Conservation (phyloP, 2,797 vertebrate genomes). For the Phyllotis vaccarum region DNA sequence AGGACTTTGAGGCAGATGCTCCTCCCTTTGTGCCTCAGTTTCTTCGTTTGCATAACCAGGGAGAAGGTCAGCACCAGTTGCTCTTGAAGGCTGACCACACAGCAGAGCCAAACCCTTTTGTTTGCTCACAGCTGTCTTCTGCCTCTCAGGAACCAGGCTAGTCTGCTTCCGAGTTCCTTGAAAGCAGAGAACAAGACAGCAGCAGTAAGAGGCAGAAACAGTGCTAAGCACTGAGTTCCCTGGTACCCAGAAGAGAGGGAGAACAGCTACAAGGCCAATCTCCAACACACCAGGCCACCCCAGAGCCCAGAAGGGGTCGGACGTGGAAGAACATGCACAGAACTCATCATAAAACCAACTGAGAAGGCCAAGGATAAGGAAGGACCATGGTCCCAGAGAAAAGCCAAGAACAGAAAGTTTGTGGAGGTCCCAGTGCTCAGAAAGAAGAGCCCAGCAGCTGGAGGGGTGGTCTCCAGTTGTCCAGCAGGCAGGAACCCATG, state of each 20-base stretch:
- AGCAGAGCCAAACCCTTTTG: background rate
- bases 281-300: background rate
- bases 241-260: background rate
- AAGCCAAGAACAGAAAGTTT: background rate
- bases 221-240: accelerated
- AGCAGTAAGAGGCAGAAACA: background rate
- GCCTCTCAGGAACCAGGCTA: background rate
- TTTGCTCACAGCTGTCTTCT: background rate
- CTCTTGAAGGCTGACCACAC: background rate
- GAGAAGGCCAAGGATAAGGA: background rate
- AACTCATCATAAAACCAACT: background rate
- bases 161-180: background rate
- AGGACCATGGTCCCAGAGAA: accelerated
- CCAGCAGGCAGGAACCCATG: background rate
- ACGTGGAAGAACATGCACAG: background rate
- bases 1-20: background rate
- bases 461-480: accelerated
- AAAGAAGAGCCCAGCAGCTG: background rate
- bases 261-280: background rate
- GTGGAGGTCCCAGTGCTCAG: accelerated
- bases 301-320: background rate
- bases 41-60: background rate
- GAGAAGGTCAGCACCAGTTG: background rate
- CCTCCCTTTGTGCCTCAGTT: background rate
- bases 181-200: background rate